These are phyloP conservation scores for Eurytoma adleriae DNA, from an alignment of 2,888 invertebrate species.

Conservation along the genomic window DNA sequence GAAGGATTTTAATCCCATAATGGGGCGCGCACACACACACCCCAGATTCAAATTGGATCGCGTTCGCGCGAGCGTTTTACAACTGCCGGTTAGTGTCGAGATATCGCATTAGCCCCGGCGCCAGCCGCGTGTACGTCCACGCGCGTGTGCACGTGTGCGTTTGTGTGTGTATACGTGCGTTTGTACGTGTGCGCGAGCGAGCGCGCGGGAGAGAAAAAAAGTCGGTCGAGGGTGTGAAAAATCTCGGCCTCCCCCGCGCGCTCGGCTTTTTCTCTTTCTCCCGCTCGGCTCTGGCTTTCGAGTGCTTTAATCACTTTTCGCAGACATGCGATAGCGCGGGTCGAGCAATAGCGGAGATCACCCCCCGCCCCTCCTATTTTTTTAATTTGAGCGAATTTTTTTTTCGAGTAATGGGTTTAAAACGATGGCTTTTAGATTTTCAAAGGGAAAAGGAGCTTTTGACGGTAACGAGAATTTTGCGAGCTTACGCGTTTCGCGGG, in stretches of 20 bases:
- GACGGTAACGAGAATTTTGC: no score
- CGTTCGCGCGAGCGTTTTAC: constrained; percentile 18
- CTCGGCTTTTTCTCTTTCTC: neutral
- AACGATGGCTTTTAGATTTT: no score
- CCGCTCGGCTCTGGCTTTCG: neutral
- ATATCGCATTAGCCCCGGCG: constrained; percentile 24
- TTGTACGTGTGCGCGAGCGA: neutral
- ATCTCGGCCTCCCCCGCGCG: constrained; percentile 57
- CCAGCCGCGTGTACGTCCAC: neutral
- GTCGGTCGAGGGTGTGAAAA: constrained; percentile 58
- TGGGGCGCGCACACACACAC: neutral
- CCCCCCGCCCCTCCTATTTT: neutral
- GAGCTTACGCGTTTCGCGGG: no score
- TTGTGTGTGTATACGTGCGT: neutral
- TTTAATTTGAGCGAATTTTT: neutral
- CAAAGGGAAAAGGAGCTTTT: no score
- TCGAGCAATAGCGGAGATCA: no score
- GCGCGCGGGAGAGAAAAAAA: constrained; percentile 47
- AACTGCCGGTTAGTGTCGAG: constrained; percentile 35
- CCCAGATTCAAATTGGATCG: constrained; percentile 48
- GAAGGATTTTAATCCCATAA: constrained; percentile 33
- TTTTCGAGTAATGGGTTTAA: no score
- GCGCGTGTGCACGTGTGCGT: neutral
- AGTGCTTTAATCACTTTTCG: no score
- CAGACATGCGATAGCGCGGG: no score